These are phyloP conservation scores for Sebastes taczanowskii DNA, from an alignment of 2,797 vertebrate genomes.

Conservation along the genomic window DNA sequence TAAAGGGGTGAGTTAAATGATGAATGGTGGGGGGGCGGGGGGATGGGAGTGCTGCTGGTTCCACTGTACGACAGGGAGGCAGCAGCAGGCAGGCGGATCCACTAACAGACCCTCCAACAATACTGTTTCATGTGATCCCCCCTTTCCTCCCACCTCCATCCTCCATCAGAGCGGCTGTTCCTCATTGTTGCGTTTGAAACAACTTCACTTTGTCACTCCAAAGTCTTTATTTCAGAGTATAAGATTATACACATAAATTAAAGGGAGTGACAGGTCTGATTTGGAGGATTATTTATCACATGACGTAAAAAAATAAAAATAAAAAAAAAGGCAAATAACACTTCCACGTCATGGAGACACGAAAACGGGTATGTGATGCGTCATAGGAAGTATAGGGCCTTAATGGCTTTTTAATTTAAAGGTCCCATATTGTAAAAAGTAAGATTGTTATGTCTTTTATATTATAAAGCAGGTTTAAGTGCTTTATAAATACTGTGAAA, in stretches of 20 bases:
- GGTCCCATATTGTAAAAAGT: no score
- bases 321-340: neutral
- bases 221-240: constrained; percentile 57
- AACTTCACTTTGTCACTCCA: constrained; percentile 69
- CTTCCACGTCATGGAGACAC: neutral
- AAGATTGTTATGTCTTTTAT: no score
- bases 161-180: constrained; percentile 74
- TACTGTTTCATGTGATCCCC: constrained; percentile 74
- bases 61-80: constrained; percentile 81
- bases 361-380: neutral
- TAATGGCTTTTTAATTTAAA: neutral
- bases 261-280: neutral
- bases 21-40: constrained; percentile 26
- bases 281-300: constrained; percentile 23
- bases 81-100: constrained; percentile 87
- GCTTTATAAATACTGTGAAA: no score
- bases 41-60: constrained; percentile 58
- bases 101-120: constrained; percentile 80
- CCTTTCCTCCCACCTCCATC: constrained; percentile 69
- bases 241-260: constrained; percentile 23
- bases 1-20: constrained; percentile 62
- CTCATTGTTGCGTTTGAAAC: constrained; percentile 73
- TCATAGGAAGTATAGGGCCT: neutral
- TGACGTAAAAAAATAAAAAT: neutral
- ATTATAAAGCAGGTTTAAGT: no score